Evolutionary conservation across 2,888 invertebrate genomes (phyloP).

Genomic region (Nezara viridula): DNA sequence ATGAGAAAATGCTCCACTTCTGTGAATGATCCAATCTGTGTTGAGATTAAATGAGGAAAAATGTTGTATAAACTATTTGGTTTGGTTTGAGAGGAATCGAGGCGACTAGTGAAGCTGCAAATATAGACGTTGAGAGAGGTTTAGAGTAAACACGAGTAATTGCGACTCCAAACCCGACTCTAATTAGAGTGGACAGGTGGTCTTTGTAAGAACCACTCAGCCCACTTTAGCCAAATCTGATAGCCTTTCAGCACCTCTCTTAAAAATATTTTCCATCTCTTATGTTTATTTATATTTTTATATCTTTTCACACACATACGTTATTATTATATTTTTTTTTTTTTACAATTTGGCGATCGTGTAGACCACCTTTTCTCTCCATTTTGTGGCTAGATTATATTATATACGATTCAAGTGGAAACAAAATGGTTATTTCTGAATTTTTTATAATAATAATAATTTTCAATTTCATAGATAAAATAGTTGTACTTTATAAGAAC

Average conservation of each 20-base stretch:
- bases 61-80: not conserved
- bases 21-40: no score
- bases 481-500: no score
- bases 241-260: not conserved
- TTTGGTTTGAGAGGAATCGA: not conserved
- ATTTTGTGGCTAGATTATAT: no score
- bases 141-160: not conserved
- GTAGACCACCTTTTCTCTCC: no score
- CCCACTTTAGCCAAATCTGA: not conserved
- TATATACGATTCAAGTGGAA: no score
- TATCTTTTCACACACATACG: not conserved
- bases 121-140: not conserved
- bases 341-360: no score
- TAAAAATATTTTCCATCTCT: not conserved
- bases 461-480: no score
- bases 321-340: no score
- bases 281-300: not conserved
- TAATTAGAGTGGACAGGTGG: not conserved
- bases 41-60: not conserved
- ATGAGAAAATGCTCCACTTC: no score
- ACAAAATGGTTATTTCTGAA: no score
- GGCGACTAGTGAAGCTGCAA: not conserved
- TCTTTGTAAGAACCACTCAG: no score
- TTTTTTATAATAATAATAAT: no score
- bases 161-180: not conserved